Percentiles rank a stretch among this genome's conserved stretches.
phyloP scores from a whole-genome alignment of 2,113 vertebrate species.

The Pipra filicauda region DNA sequence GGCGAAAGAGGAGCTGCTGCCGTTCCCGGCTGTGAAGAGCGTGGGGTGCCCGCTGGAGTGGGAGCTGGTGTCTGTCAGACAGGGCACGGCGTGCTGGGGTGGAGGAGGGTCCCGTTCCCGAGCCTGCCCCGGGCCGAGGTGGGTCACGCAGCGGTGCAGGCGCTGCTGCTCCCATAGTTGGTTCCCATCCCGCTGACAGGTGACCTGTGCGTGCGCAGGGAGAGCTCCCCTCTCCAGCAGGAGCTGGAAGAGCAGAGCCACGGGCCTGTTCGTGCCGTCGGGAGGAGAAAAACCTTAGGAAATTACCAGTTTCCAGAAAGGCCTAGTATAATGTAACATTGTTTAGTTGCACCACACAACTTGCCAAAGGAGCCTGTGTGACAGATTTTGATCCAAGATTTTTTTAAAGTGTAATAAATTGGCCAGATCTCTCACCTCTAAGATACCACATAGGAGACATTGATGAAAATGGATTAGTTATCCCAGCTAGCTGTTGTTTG shows the following conservation, averaged over 20 bases:
- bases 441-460: not conserved
- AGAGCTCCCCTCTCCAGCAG: not conserved
- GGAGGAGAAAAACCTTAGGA: not conserved
- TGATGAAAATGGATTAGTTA: not conserved
- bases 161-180: accelerated
- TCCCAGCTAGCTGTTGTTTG: not conserved
- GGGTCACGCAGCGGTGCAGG: not conserved
- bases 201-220: accelerated
- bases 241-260: not conserved
- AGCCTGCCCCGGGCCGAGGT: not conserved
- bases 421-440: not conserved
- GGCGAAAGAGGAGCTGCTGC: not conserved
- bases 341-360: accelerated
- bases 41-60: accelerated
- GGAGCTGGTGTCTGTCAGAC: not conserved
- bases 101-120: not conserved
- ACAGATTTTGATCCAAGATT: not conserved
- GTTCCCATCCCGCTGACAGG: not conserved
- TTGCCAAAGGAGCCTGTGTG: not conserved
- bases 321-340: accelerated
- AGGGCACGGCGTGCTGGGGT: not conserved
- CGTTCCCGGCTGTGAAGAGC: not conserved
- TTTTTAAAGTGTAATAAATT: not conserved
- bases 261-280: accelerated
- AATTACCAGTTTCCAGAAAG: not conserved